Evolutionary conservation across 2,888 invertebrate species (phyloP).

Genomic region (Brachyptera risi): DNA sequence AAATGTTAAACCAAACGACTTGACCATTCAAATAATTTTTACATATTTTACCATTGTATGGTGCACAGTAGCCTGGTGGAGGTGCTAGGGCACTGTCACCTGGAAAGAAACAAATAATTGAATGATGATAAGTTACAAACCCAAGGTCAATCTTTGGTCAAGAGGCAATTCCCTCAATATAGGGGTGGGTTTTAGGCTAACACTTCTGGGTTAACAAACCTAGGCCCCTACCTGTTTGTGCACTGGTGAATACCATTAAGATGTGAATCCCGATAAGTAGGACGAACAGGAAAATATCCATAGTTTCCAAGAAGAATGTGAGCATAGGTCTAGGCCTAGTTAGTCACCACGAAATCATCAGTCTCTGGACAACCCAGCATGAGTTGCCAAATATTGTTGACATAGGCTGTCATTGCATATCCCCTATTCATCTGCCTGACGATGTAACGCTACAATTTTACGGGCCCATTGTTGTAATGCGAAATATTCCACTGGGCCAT

Average conservation of each 20-base stretch:
- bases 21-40: slow-evolving; percentile 58
- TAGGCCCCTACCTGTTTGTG: slow-evolving; percentile 7
- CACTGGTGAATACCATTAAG: background rate
- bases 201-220: no score
- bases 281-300: background rate
- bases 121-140: no score
- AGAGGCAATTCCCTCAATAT: no score
- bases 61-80: slow-evolving; percentile 70
- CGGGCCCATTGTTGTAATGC: no score
- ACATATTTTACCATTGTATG: slow-evolving; percentile 81
- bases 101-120: slow-evolving; percentile 4
- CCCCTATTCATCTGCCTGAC: background rate
- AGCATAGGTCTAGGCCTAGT: background rate
- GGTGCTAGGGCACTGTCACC: slow-evolving; percentile 26
- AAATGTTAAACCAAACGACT: slow-evolving; percentile 71
- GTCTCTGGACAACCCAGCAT: slow-evolving; percentile 1
- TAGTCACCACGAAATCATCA: background rate
- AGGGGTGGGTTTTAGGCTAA: no score
- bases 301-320: background rate
- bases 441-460: no score
- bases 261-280: background rate
- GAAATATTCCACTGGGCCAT: no score
- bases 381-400: slow-evolving; percentile 8
- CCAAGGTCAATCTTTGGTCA: no score
- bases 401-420: slow-evolving; percentile 9